Evolutionary conservation across 2,888 invertebrate species (phyloP), one percentile per base, ranked within the genome.

Genomic region (Spilarctia lutea): DNA sequence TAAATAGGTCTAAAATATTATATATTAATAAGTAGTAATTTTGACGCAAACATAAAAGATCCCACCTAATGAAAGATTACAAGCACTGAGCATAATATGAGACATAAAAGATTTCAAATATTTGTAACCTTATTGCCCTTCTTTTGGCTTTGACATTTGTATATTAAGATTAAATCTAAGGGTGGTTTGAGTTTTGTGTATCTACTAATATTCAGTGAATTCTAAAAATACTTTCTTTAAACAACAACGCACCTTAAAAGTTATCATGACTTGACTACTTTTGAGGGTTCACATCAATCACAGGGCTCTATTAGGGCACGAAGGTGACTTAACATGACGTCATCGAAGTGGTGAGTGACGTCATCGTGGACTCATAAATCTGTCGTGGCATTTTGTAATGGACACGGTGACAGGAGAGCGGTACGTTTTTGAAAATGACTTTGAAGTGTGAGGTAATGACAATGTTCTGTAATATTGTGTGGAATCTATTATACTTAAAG

Each of bases 331-430:
- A 42, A 63, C 63, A 68, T 72, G 75, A 68, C 65, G 68, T 65
- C 69, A 75, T 68, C 63, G 45, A 56, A 70, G 66, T 71, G 24
- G 48, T 42, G 65, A 60, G 35, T 71, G 71, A 45, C 48, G 63
- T 70, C 72, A 74, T 71, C 65, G 73, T 71, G 30, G 24, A 56
- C 63, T 70, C 81, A 82, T 83, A 75, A 83, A 82, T 82, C 77
- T 75, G 71, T 48, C 16, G 56, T 45, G 66, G 35, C 74, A 74
- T 69, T 77, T 72, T 16, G 75, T 65, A 71, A 67, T 45, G 27
- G 35, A 70, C 45, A 42, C 63, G 1, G 30, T 27, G 39, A 70
- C 52, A 33, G 24, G n/a, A 30, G 33, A 16, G 4, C 33, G 16
- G 33, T 3, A 33, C 16, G 63, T 30, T 56, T 73, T 45, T 60